These are phyloP conservation scores for Diacarnus erythraeanus DNA, from an alignment of 37 sponge, comb jelly and placozoan species.

Conservation along the genomic window DNA sequence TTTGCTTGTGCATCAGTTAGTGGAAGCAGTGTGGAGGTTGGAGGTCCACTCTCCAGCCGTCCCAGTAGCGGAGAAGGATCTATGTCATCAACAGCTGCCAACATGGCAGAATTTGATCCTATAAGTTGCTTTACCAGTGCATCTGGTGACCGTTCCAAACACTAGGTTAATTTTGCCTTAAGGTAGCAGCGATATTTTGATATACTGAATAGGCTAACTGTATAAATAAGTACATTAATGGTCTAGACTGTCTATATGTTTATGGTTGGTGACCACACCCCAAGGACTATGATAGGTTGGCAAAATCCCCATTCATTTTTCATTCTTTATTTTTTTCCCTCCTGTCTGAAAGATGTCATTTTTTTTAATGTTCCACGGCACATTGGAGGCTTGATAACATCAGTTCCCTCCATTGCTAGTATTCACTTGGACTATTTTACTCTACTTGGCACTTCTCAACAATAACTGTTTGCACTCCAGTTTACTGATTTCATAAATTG, in stretches of 20 bases:
- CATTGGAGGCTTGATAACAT: too few species aligned
- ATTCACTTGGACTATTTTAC: too few species aligned
- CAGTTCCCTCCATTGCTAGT: neutral
- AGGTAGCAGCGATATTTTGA: too few species aligned
- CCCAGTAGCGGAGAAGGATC: neutral
- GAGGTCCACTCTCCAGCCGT: neutral
- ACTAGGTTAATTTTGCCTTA: too few species aligned
- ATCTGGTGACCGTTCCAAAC: too few species aligned
- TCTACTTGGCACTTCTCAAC: too few species aligned
- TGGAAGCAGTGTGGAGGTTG: neutral
- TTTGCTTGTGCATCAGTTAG: conserved; percentile 9
- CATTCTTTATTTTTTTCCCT: neutral
- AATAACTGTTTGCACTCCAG: too few species aligned
- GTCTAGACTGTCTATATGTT: neutral
- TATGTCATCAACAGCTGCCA: neutral
- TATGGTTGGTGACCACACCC: neutral
- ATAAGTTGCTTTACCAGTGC: too few species aligned
- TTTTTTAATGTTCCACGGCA: too few species aligned
- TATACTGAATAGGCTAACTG: too few species aligned
- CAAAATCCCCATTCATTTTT: neutral
- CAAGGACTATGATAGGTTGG: too few species aligned
- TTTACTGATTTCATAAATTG: neutral
- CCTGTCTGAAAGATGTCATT: neutral
- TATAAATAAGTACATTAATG: neutral
- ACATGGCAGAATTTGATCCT: conserved; percentile 29